Evolutionary conservation across 2,888 invertebrate species (phyloP).

Genomic region (Drosophila meridiana): DNA sequence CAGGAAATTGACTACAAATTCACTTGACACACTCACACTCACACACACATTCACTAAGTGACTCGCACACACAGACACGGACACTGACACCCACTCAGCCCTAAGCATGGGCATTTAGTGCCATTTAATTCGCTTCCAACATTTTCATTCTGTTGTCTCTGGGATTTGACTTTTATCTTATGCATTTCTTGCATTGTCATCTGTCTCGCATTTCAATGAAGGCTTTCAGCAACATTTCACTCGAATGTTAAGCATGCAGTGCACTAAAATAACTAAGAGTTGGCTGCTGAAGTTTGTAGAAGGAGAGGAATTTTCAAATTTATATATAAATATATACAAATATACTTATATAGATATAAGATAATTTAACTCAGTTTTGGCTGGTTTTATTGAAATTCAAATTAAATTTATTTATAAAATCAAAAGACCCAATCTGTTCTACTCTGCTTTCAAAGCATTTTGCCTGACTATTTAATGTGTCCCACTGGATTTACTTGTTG

Average conservation of each 20-base stretch:
- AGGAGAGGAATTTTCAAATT: not conserved
- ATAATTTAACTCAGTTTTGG: too few relatives aligned
- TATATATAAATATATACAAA: not conserved
- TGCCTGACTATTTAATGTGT: conserved; percentile 6
- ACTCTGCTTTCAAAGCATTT: not conserved
- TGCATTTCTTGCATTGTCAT: conserved; percentile 46
- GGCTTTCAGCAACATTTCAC: conserved; percentile 34
- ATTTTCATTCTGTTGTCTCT: conserved; percentile 57
- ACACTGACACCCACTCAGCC: conserved; percentile 17
- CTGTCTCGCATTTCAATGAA: conserved; percentile 60
- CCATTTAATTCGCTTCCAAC: conserved; percentile 35
- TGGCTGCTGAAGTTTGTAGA: not conserved
- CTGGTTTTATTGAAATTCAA: not conserved
- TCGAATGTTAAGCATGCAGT: conserved; percentile 25
- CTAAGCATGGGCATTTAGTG: conserved; percentile 18
- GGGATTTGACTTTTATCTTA: conserved; percentile 47
- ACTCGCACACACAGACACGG: conserved; percentile 27
- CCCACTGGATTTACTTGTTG: conserved; percentile 16
- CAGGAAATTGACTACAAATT: conserved; percentile 82
- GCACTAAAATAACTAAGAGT: not conserved
- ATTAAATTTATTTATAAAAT: not conserved
- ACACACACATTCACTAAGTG: conserved; percentile 41
- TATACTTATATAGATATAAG: too few relatives aligned
- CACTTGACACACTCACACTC: conserved; percentile 37
- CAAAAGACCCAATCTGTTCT: not conserved